Base-by-base conservation (phyloP, 2,888 invertebrate species). In the Cheilosia soror region DNA sequence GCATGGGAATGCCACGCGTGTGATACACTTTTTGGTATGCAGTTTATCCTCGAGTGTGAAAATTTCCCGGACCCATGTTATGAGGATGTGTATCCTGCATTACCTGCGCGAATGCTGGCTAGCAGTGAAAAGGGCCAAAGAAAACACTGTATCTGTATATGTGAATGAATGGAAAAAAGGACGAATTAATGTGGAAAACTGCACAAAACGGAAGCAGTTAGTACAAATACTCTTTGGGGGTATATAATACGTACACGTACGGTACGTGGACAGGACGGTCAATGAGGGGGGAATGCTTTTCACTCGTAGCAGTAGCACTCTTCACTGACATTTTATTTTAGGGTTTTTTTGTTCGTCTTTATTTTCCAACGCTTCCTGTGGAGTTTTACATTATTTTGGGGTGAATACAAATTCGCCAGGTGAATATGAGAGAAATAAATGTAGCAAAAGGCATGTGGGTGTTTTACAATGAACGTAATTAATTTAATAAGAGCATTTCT, bases 121-220 rank as follows among this genome's bases (percentile, higher is more conserved):
- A 47, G 44, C 15, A 53, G 49, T 65, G 58, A 68, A 62, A 53
- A 20, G 57, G 65, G 33, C 57, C 53, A 68, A 72, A 68, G 55
- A 40, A 63, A 69, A 69, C 51, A 79, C 68, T 51, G 27, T 13
- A 27, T n/a, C n/a, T n/a, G n/a, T 20, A 20, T 20, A 20, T 27
- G 25, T 51, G 33, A n/a, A 42, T 27, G 44, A 66, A 25, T 77
- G 44, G 47, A 27, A 49, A 68, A 63, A 73, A 72, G 60, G 62
- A 76, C n/a, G 66, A 71, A 71, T 80, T 85, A 81, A 81, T 68
- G 72, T 62, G 33, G 66, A 81, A 85, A 81, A 72, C 71, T 85
- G 71, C 63, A 85, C 57, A 85, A 85, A 85, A 85, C 81, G 85
- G 85, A 85, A 81, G 81, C 85, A 85, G 85, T 85, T 85, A 85